Evolutionary conservation across 2,888 invertebrate species (phyloP).

Genomic region (Serrognathus titanus): DNA sequence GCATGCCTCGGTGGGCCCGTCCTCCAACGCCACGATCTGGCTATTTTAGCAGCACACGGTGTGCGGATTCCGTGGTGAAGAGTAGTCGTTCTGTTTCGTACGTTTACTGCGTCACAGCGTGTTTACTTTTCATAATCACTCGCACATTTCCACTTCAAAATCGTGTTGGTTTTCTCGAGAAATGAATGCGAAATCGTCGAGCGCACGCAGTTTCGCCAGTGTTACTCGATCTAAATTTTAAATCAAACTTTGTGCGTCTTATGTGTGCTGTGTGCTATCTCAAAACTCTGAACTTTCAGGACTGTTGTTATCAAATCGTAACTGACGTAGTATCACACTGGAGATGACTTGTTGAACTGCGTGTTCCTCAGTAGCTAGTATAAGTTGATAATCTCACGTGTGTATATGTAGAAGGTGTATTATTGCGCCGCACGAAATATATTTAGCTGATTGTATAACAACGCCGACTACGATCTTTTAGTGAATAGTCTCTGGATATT

Average conservation of each 20-base stretch:
- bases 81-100: conserved; percentile 5
- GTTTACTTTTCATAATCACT: conserved; percentile 5
- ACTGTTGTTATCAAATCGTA: conserved; percentile 25
- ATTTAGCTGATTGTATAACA: conserved; percentile 34
- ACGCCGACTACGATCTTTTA: conserved; percentile 20
- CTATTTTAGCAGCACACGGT: conserved; percentile 30
- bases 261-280: conserved; percentile 27
- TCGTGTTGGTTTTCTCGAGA: not conserved
- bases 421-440: conserved; percentile 37
- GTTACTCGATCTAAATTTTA: conserved; percentile 4
- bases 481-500: too few species aligned
- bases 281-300: conserved; percentile 27
- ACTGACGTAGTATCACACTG: conserved; percentile 24
- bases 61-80: conserved; percentile 30
- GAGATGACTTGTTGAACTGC: conserved; percentile 38
- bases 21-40: conserved; percentile 32
- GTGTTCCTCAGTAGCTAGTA: conserved; percentile 17
- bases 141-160: too few species aligned
- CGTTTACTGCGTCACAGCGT: conserved; percentile 29
- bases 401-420: conserved; percentile 19
- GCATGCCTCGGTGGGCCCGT: conserved; percentile 43
- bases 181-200: conserved; percentile 1
- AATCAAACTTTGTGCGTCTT: conserved; percentile 26
- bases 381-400: conserved; percentile 25
- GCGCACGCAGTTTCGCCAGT: conserved; percentile 1